Percentiles rank a stretch among this genome's conserved stretches.
Evolutionary conservation across 2,797 vertebrate species (phyloP).

Genomic region (Poecilia picta): DNA sequence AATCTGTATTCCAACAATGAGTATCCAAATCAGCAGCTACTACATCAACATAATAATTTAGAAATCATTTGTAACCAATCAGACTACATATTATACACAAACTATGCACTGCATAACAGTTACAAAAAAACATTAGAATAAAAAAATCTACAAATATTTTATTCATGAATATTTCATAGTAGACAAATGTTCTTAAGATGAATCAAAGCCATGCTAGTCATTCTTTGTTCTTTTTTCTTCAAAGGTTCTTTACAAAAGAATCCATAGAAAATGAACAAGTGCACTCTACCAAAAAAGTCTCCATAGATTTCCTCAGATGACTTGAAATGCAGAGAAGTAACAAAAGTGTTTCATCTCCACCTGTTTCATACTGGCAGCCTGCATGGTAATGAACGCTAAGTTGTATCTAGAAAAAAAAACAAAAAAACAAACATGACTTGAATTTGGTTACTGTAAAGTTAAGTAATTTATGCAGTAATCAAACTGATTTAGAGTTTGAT

Average conservation of each 20-base stretch:
- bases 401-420: background rate
- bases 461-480: slow-evolving; percentile 11
- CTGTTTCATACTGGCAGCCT: slow-evolving; percentile 38
- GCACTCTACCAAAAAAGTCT: slow-evolving; percentile 50
- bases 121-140: background rate
- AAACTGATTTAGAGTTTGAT: slow-evolving; percentile 5
- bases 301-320: slow-evolving; percentile 49
- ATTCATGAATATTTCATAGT: slow-evolving; percentile 3
- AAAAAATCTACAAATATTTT: slow-evolving; percentile 6
- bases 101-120: background rate
- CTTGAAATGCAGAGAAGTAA: slow-evolving; percentile 50
- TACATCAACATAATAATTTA: slow-evolving; percentile 24
- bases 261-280: slow-evolving; percentile 50
- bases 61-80: background rate
- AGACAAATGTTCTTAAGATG: background rate
- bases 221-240: slow-evolving; percentile 47
- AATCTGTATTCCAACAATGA: slow-evolving; percentile 26
- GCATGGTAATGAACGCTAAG: slow-evolving; percentile 42
- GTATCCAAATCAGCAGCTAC: slow-evolving; percentile 23
- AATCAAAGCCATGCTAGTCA: slow-evolving; percentile 28
- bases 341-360: slow-evolving; percentile 48
- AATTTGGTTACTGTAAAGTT: slow-evolving; percentile 19
- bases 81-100: background rate
- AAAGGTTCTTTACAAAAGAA: slow-evolving; percentile 31
- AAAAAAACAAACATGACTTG: background rate